These are phyloP conservation scores for Adrianichthys oophorus DNA, from an alignment of 2,797 vertebrate species.

Conservation along the genomic window DNA sequence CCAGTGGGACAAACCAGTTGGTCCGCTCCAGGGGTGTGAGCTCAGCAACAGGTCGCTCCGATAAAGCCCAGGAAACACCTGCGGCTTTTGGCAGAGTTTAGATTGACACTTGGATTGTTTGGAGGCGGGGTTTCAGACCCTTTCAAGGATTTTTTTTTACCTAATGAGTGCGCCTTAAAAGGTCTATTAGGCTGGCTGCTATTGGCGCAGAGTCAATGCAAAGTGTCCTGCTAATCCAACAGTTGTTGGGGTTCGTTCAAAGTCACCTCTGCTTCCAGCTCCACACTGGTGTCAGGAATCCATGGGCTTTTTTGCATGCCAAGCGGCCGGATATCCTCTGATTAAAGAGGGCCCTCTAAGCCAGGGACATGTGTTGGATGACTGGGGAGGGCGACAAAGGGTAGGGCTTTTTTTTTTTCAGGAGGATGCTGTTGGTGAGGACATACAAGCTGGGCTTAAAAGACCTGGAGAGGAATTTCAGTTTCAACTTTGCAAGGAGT, in stretches of 20 bases:
- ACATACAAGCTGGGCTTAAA: slow-evolving; percentile 53
- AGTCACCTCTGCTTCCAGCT: slow-evolving; percentile 73
- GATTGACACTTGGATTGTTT: background rate
- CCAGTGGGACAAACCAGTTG: slow-evolving; percentile 61
- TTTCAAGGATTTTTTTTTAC: background rate
- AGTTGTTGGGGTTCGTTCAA: slow-evolving; percentile 70
- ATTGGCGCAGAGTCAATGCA: slow-evolving; percentile 61
- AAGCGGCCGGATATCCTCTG: slow-evolving; percentile 74
- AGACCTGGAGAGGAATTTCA: slow-evolving; percentile 61
- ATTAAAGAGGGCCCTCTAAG: slow-evolving; percentile 74
- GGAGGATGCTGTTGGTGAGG: slow-evolving; percentile 28
- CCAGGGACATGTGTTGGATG: slow-evolving; percentile 68
- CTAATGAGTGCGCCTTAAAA: slow-evolving; percentile 28
- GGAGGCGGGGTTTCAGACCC: background rate
- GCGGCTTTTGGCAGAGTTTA: slow-evolving; percentile 4
- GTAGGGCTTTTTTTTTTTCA: slow-evolving; percentile 17
- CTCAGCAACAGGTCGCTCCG: slow-evolving; percentile 17
- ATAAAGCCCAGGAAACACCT: slow-evolving; percentile 18
- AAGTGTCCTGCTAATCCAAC: slow-evolving; percentile 70
- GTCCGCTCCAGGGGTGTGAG: slow-evolving; percentile 45
- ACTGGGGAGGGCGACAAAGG: slow-evolving; percentile 43
- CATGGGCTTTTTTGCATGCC: slow-evolving; percentile 70
- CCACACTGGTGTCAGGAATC: slow-evolving; percentile 68
- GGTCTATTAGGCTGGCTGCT: slow-evolving; percentile 38
- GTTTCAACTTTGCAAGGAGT: slow-evolving; percentile 43